Evolutionary conservation across 2,113 vertebrate species (phyloP), one percentile per base, ranked within the genome.

Genomic region (Tricholaema leucomelas): DNA sequence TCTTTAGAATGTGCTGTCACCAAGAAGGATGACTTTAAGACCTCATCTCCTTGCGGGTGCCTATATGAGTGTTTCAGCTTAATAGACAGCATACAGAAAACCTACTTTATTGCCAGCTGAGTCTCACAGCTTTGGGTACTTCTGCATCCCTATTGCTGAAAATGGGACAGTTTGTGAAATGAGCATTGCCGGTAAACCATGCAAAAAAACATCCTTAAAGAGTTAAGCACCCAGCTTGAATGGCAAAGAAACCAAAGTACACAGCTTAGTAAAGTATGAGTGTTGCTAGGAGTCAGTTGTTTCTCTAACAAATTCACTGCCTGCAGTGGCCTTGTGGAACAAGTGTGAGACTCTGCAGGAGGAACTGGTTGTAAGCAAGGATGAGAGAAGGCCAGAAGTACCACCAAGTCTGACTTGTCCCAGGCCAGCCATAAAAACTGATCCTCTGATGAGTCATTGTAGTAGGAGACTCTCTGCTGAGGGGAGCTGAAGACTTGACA

Each of bases 11-110:
- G 5, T 67, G n/a, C 67, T 94, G 40, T 94, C 92, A 85, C 28
- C 92, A 63, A 58, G 44, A 90, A 91, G 78, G 28, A 54, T 6
- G 5, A 27, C 25, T 88, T 20, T 48, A 91, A 85, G 31, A 73
- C 56, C n/a, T 92, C 8, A 8, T 61, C 31, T 92, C 18, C 75
- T 55, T 79, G 36, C 42, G 89, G 42, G n/a, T 78, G 71, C 75
- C 91, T 38, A 48, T 81, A 82, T 94, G 71, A 91, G 65, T 97
- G 92, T 96, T 97, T 97, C 78, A 97, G 21, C 10, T 74, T 56
- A 75, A 88, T 50, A 66, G 25, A 6, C 23, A 88, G 24, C 23
- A 75, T n/a, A 21, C 17, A 84, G 52, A 59, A 71, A 66, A 42
- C 7, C 8, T 4, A 61, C 17, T 30, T 27, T 81, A 20, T 48